Evolutionary conservation across 2,113 vertebrate species (phyloP), one percentile per base, ranked within the genome.

Genomic region (Xenotilapia flavipinnis): DNA sequence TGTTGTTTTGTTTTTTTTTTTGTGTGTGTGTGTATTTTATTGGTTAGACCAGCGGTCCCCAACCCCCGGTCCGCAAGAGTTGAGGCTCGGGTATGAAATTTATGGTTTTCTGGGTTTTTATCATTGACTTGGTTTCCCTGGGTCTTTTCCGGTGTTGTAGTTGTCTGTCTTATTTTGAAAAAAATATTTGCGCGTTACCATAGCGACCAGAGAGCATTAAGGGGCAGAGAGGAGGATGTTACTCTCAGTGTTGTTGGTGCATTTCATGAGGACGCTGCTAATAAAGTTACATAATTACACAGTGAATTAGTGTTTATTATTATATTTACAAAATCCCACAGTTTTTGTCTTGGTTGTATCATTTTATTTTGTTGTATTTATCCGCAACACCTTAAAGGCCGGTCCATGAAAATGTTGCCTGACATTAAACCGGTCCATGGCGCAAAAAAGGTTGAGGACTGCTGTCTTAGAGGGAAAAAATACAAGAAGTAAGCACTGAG

Each of bases 1-100:
- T 58, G 4, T 15, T 28, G 14, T n/a, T n/a, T n/a, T n/a, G 3
- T 6, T 10, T 3, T 2, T 8, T 8, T 26, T 15, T 5, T 1
- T 31, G 28, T 31, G 31, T 31, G 31, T 31, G 31, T 10, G 6
- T 60, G 14, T 60, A 19, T 62, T n/a, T 62, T 36, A 12, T n/a
- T 36, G 31, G 9, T 62, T 62, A 12, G 58, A 62, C 55, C 23
- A 28, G 23, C 5, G 1, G 55, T 28, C 23, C 51, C 51, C 51
- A 54, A 54, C 51, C n/a, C 9, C 51, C 2, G 2, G 51, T 21
- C n/a, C 2, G 19, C 49, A 53, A 53, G 49, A 53, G 49, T 53
- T 53, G 49, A 53, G 19, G 49, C 49, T 53, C 3, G 9, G 49
- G 49, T 53, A 19, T 53, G 49, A 53, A 53, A n/a, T 53, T n/a